These are phyloP conservation scores for Eupleurogrammus muticus DNA, from an alignment of 2,797 vertebrate genomes.

Conservation along the genomic window DNA sequence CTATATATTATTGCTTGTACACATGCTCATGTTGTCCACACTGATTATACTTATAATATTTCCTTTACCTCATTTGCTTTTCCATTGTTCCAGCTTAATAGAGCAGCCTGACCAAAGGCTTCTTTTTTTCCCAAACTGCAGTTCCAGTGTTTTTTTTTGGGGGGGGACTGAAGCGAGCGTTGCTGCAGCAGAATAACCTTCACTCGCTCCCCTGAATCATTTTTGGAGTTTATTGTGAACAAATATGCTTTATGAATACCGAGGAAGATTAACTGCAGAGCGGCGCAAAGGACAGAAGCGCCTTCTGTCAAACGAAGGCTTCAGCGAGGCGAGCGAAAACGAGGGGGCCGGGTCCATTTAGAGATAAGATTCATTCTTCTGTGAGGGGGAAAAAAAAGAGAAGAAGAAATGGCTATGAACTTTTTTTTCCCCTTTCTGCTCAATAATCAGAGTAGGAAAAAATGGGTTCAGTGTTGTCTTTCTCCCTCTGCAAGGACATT, in stretches of 20 bases:
- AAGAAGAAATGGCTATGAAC: constrained; percentile 50
- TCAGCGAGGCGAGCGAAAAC: constrained; percentile 40
- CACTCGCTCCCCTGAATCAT: constrained; percentile 56
- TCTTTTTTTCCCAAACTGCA: not conserved
- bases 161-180: constrained; percentile 15
- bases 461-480: constrained; percentile 70
- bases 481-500: constrained; percentile 66
- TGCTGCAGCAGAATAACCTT: constrained; percentile 68
- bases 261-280: constrained; percentile 64
- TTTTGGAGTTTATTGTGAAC: constrained; percentile 66
- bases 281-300: constrained; percentile 61
- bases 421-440: constrained; percentile 48
- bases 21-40: not conserved
- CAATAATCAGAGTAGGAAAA: constrained; percentile 62
- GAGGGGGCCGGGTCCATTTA: constrained; percentile 64
- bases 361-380: constrained; percentile 79
- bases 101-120: constrained; percentile 16
- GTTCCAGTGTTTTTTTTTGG: constrained; percentile 18
- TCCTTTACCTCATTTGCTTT: not conserved
- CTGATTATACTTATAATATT: not conserved
- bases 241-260: constrained; percentile 75
- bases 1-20: not conserved
- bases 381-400: constrained; percentile 40
- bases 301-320: constrained; percentile 58
- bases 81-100: not conserved